Evolutionary conservation across 2,888 invertebrate genomes (phyloP).

Genomic region (Hydraecia micacea): DNA sequence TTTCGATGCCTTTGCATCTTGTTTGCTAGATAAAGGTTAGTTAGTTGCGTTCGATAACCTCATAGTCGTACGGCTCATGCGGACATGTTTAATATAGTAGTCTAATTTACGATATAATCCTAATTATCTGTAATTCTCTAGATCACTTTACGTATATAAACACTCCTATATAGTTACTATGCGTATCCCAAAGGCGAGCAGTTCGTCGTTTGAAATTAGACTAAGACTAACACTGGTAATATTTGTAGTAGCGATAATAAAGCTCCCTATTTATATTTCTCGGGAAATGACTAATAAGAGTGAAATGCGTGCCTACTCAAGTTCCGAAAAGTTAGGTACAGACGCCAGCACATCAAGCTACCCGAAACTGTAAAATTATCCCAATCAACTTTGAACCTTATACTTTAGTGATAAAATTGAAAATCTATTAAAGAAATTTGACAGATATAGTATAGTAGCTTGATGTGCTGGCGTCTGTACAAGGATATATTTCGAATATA

Average conservation of each 20-base stretch:
- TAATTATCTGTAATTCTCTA: background rate
- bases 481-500: conserved; percentile 11
- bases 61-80: conserved; percentile 24
- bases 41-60: conserved; percentile 65
- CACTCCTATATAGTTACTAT: conserved; percentile 12
- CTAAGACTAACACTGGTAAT: conserved; percentile 32
- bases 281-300: conserved; percentile 28
- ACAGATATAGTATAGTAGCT: no score
- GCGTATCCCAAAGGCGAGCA: background rate
- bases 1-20: conserved; percentile 72
- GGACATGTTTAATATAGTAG: background rate
- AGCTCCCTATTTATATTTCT: conserved; percentile 41
- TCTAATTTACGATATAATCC: background rate
- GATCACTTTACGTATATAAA: background rate
- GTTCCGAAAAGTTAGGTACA: background rate
- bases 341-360: no score
- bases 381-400: no score
- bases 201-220: conserved; percentile 43
- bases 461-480: no score
- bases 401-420: no score
- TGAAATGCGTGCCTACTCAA: background rate
- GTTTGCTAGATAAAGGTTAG: conserved; percentile 69
- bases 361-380: no score
- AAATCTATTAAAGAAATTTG: no score
- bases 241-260: conserved; percentile 22